phyloP scores from a whole-genome alignment of 2,888 invertebrate genomes.

The Euspilapteryx auroguttella region DNA sequence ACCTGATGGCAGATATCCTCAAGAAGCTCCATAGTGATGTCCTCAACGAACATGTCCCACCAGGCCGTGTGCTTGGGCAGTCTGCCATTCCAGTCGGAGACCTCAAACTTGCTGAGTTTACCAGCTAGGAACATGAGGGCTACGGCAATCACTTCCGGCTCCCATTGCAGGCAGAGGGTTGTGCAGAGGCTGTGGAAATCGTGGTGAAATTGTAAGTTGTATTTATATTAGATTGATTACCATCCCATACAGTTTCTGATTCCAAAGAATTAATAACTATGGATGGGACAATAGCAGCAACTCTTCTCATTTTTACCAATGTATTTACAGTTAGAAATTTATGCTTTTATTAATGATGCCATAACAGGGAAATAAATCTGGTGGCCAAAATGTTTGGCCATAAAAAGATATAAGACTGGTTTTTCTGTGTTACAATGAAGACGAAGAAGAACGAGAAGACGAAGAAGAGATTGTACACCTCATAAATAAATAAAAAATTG shows the following conservation, averaged over 20 bases:
- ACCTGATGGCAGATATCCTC: slow-evolving; percentile 98
- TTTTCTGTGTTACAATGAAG: too few relatives aligned
- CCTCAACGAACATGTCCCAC: slow-evolving; percentile 99
- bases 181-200: slow-evolving; percentile 75
- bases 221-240: neutral
- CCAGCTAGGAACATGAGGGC: slow-evolving; percentile 96
- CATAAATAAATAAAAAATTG: too few relatives aligned
- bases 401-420: too few relatives aligned
- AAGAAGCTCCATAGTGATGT: slow-evolving; percentile 89
- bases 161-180: slow-evolving; percentile 96
- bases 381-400: too few relatives aligned
- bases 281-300: neutral
- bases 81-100: slow-evolving; percentile 88
- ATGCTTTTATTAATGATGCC: slow-evolving; percentile 2
- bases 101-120: slow-evolving; percentile 93
- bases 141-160: slow-evolving; percentile 97
- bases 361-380: too few relatives aligned
- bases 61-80: slow-evolving; percentile 78
- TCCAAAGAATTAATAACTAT: neutral
- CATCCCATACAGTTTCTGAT: neutral
- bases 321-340: too few relatives aligned
- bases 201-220: neutral
- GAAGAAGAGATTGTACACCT: too few relatives aligned
- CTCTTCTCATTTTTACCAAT: neutral
- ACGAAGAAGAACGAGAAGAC: too few relatives aligned